Evolutionary conservation across 2,888 invertebrate genomes (phyloP).

Genomic region (Phortica magna): DNA sequence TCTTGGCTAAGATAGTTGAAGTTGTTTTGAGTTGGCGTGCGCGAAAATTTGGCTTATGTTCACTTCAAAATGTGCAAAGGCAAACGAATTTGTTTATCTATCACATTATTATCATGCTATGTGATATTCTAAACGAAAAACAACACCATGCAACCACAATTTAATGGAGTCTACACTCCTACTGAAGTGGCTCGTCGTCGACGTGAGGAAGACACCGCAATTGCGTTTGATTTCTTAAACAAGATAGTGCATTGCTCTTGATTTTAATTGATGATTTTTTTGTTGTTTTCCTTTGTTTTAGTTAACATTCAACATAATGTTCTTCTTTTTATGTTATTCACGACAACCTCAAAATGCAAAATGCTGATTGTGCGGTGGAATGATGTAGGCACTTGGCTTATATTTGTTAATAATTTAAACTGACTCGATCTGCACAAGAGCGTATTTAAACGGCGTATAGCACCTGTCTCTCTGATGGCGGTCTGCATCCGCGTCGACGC

Average conservation of each 20-base stretch:
- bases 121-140: neutral
- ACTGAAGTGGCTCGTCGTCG: neutral
- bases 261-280: neutral
- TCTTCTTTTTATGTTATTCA: no score
- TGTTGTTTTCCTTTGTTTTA: neutral
- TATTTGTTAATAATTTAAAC: no score
- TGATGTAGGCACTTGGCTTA: no score
- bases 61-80: neutral
- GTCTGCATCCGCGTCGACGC: no score
- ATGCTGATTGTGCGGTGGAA: no score
- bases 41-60: neutral
- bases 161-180: neutral
- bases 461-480: no score
- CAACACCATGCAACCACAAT: neutral
- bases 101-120: neutral
- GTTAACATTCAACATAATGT: neutral
- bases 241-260: neutral
- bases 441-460: no score
- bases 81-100: neutral
- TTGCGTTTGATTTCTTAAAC: neutral
- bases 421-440: no score
- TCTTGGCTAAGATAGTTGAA: neutral
- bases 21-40: neutral
- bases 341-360: no score
- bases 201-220: neutral